Evolutionary conservation across 2,888 invertebrate genomes (phyloP).

Genomic region (Polymixis lichenea): DNA sequence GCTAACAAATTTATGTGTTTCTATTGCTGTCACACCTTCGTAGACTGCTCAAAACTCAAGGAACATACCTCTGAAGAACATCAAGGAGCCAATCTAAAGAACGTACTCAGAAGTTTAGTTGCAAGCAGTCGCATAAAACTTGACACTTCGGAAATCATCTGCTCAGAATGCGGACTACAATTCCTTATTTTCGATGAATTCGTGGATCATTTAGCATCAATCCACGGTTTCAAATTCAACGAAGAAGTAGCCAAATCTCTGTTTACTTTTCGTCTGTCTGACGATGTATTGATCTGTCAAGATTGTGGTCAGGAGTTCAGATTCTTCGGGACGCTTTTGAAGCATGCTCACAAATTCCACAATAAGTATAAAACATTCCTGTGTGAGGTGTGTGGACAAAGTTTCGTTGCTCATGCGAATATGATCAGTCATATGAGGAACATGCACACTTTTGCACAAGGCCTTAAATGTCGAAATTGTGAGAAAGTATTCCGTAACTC

Average conservation of each 20-base stretch:
- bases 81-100: slow-evolving; percentile 68
- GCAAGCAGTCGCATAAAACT: slow-evolving; percentile 72
- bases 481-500: slow-evolving; percentile 69
- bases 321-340: slow-evolving; percentile 76
- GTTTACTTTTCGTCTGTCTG: slow-evolving; percentile 74
- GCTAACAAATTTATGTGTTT: slow-evolving; percentile 76
- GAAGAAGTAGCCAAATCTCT: slow-evolving; percentile 66
- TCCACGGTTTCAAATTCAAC: slow-evolving; percentile 72
- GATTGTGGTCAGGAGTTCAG: slow-evolving; percentile 75
- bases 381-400: slow-evolving; percentile 82
- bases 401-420: slow-evolving; percentile 76
- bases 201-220: slow-evolving; percentile 65
- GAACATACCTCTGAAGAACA: slow-evolving; percentile 74
- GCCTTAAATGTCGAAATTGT: slow-evolving; percentile 70
- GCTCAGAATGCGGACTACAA: slow-evolving; percentile 70
- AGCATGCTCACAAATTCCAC: slow-evolving; percentile 76
- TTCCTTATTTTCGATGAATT: slow-evolving; percentile 70
- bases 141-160: slow-evolving; percentile 72
- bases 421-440: slow-evolving; percentile 77
- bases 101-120: slow-evolving; percentile 66
- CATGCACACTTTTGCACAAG: slow-evolving; percentile 69
- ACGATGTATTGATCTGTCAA: slow-evolving; percentile 74
- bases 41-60: slow-evolving; percentile 68
- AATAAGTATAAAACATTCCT: slow-evolving; percentile 72
- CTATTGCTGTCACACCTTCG: slow-evolving; percentile 73